Conservation (phyloP, 2,113 vertebrate species). For the Acinonyx jubatus region DNA sequence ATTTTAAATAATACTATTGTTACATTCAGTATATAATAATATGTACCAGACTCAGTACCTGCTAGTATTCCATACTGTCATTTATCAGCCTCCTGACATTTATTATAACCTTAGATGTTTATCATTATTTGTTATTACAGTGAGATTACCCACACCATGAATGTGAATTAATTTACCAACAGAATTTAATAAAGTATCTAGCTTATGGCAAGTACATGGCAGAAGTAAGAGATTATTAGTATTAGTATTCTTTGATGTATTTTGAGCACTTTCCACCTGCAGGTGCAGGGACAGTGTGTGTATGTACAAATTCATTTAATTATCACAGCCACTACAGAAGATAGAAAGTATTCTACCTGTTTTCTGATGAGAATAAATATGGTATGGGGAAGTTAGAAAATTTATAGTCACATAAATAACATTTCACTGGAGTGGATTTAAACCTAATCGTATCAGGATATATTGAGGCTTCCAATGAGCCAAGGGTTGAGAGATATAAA, state of each 20-base stretch:
- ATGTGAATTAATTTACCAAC: not conserved
- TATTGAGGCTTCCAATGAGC: not conserved
- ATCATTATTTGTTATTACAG: not conserved
- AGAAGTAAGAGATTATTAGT: not conserved
- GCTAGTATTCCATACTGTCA: not conserved
- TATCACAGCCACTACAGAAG: not conserved
- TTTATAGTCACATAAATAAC: not conserved
- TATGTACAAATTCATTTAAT: not conserved
- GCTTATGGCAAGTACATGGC: not conserved
- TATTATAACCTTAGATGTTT: not conserved
- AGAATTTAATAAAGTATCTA: not conserved
- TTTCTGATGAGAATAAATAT: not conserved
- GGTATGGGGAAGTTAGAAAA: not conserved
- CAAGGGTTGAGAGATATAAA: not conserved
- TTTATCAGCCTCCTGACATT: not conserved
- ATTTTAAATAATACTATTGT: not conserved
- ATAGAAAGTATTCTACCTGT: not conserved
- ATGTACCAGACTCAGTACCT: not conserved
- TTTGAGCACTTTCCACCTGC: not conserved
- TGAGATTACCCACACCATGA: not conserved
- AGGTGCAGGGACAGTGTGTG: not conserved
- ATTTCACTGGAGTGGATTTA: not conserved
- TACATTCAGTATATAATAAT: not conserved
- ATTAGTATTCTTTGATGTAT: not conserved
- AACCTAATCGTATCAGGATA: not conserved